These are phyloP conservation scores for Pseudonaja textilis DNA, from an alignment of 2,113 vertebrate species.

Conservation along the genomic window DNA sequence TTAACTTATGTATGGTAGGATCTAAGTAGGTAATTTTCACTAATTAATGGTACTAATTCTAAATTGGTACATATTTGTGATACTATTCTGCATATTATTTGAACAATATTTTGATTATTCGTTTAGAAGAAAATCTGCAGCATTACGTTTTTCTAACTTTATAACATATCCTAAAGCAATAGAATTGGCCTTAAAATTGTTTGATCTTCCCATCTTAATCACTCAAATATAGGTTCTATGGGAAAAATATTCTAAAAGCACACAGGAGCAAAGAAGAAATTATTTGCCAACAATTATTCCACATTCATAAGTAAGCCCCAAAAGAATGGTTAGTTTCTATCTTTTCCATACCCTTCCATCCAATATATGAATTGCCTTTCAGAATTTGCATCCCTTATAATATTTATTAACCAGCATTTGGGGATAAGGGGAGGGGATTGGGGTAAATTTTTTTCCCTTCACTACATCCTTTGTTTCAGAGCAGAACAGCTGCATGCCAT, in stretches of 20 bases:
- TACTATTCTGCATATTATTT: neutral
- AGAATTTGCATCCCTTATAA: constrained; percentile 45
- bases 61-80: neutral
- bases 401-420: constrained; percentile 27
- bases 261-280: neutral
- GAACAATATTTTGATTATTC: neutral
- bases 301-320: neutral
- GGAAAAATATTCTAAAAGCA: neutral
- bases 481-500: constrained; percentile 62
- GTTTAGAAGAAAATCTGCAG: neutral
- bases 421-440: constrained; percentile 50
- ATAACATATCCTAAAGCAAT: neutral
- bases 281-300: neutral
- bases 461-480: constrained; percentile 65
- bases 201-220: neutral
- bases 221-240: neutral
- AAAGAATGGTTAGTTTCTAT: constrained; percentile 38
- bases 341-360: constrained; percentile 37
- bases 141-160: neutral
- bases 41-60: neutral
- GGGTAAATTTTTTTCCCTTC: constrained; percentile 10
- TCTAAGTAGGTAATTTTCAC: neutral
- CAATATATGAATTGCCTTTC: constrained; percentile 25
- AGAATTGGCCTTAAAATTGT: neutral
- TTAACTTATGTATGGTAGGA: neutral